Percentiles rank a stretch among this genome's conserved stretches.
phyloP scores from a whole-genome alignment of 2,113 vertebrate genomes.

The Antennarius striatus region DNA sequence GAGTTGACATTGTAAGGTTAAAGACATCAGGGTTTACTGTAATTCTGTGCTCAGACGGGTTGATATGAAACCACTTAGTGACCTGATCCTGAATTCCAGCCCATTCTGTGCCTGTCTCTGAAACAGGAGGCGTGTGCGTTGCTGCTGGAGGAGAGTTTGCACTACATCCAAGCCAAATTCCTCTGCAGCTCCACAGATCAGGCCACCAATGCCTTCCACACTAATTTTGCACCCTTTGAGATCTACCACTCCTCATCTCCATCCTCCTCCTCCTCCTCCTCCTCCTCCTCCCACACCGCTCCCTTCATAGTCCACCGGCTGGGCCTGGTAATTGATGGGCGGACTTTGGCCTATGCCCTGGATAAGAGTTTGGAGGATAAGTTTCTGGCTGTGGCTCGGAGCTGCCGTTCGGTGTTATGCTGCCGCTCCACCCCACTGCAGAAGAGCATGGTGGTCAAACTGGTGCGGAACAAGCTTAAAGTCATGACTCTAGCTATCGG shows the following conservation, averaged over 20 bases:
- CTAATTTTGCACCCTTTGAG: slow-evolving; percentile 74
- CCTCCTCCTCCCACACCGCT: slow-evolving; percentile 58
- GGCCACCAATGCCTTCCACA: slow-evolving; percentile 57
- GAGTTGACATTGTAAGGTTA: too few species aligned
- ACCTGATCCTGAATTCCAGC: slow-evolving; percentile 19
- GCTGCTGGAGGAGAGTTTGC: slow-evolving; percentile 89
- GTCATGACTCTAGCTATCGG: slow-evolving; percentile 98
- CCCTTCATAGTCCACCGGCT: slow-evolving; percentile 75
- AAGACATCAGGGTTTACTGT: background rate
- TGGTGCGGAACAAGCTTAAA: slow-evolving; percentile 95
- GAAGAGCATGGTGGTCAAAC: slow-evolving; percentile 97
- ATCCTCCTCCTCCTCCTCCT: slow-evolving; percentile 49
- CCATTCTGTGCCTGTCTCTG: slow-evolving; percentile 34
- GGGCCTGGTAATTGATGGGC: slow-evolving; percentile 93
- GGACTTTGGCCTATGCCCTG: slow-evolving; percentile 91
- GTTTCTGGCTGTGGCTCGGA: slow-evolving; percentile 89
- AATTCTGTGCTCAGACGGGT: slow-evolving; percentile 25
- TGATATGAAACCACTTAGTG: slow-evolving; percentile 5
- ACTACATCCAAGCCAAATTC: slow-evolving; percentile 86
- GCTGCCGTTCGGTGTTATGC: slow-evolving; percentile 91
- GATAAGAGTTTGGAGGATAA: slow-evolving; percentile 89
- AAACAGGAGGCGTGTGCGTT: slow-evolving; percentile 89
- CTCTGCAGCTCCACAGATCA: slow-evolving; percentile 71
- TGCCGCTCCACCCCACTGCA: slow-evolving; percentile 95
- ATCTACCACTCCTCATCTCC: slow-evolving; percentile 51